A percentile compares a stretch with the other conserved stretches of the same genome.
Evolutionary conservation across 2,888 invertebrate genomes (phyloP).

Genomic region (Drosophila monieri): DNA sequence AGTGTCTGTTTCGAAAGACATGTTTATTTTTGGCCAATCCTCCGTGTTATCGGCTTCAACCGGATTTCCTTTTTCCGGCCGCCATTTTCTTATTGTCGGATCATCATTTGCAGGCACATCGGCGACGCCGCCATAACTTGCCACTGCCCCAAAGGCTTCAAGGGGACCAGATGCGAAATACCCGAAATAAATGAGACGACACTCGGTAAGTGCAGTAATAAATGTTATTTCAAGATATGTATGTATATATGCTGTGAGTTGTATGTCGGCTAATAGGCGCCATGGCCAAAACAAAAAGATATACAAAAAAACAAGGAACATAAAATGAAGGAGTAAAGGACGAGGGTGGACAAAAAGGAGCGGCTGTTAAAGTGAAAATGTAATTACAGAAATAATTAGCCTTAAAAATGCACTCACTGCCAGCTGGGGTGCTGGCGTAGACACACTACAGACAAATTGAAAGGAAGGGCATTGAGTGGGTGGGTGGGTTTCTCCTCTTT

Average conservation of each 20-base stretch:
- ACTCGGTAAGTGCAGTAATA: conserved; percentile 79
- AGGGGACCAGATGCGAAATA: conserved; percentile 89
- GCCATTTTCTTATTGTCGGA: conserved; percentile 16
- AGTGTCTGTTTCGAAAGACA: not conserved
- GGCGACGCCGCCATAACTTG: conserved; percentile 91
- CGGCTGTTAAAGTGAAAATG: conserved; percentile 56
- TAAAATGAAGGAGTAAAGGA: conserved; percentile 1
- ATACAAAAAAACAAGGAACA: not conserved
- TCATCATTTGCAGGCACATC: conserved; percentile 87
- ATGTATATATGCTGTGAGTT: conserved; percentile 9
- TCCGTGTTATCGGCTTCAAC: not conserved
- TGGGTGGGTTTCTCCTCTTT: not conserved
- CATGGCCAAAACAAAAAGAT: not conserved
- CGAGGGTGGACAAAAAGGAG: conserved; percentile 4
- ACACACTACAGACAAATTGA: conserved; percentile 29
- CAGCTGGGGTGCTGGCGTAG: conserved; percentile 35
- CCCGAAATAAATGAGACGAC: conserved; percentile 84
- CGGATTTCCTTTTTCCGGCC: not conserved
- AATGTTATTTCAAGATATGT: conserved; percentile 48
- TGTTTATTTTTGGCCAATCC: not conserved
- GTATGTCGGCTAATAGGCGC: conserved; percentile 21
- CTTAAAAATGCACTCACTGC: conserved; percentile 68
- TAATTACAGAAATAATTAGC: conserved; percentile 81
- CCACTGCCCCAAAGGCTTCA: conserved; percentile 88
- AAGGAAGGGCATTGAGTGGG: conserved; percentile 7